Percentiles rank a stretch among this genome's conserved stretches.
phyloP scores from a whole-genome alignment of 2,113 vertebrate species.

The Aplodontia rufa region DNA sequence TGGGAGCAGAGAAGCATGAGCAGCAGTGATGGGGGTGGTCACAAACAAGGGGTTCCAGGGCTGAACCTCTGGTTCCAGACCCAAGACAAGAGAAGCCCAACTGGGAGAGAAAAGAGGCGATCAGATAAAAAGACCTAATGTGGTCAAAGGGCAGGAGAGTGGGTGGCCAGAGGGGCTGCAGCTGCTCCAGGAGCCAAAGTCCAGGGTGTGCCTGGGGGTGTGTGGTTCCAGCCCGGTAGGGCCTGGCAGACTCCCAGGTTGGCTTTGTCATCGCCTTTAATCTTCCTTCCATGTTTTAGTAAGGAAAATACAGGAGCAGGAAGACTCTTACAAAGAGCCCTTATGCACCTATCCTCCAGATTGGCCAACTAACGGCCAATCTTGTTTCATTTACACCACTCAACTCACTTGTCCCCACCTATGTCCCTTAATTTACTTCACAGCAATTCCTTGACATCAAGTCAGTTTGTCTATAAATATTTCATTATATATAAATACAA shows the following conservation, averaged over 20 bases:
- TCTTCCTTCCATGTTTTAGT: background rate
- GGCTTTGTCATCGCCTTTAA: background rate
- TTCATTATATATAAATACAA: background rate
- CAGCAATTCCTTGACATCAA: background rate
- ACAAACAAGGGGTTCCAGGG: background rate
- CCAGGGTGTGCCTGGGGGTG: background rate
- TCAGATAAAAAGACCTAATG: background rate
- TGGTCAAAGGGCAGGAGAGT: background rate
- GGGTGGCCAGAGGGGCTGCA: background rate
- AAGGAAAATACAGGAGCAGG: background rate
- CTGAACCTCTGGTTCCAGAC: background rate
- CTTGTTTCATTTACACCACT: background rate
- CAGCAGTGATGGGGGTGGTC: background rate
- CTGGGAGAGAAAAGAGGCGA: background rate
- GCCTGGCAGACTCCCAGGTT: background rate
- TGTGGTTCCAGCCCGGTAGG: too few species aligned
- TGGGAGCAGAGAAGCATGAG: background rate
- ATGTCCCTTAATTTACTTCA: background rate
- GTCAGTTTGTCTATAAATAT: background rate
- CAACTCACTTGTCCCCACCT: background rate
- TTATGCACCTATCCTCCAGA: background rate
- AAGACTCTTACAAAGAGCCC: background rate
- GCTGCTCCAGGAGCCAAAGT: background rate
- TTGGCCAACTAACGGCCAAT: background rate
- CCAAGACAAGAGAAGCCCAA: background rate